Evolutionary conservation across 2,113 vertebrate species (phyloP), one percentile per base, ranked within the genome.

Genomic region (Cavia porcellus): DNA sequence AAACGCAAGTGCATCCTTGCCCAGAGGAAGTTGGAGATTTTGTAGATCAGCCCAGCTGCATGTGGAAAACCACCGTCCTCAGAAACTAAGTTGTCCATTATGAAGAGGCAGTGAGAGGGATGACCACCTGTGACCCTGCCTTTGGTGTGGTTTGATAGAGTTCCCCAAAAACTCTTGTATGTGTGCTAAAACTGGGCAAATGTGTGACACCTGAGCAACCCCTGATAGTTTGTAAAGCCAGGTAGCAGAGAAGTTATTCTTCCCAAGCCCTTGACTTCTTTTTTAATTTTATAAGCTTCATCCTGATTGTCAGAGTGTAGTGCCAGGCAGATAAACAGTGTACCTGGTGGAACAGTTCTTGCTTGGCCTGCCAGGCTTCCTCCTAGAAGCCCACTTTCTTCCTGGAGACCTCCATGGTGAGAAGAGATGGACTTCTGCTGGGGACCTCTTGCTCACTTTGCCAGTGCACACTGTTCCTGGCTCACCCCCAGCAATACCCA

Each of bases 1-100:
- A 83, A 59, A 35, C n/a, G 96, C 11, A 25, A 35, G n/a, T 75
- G 9, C 64, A 24, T 72, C 81, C 5, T 52, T 28, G 17, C 66
- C 74, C 84, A 86, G 61, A 90, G 68, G 85, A 84, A 38, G 22
- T 42, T 3, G 25, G 92, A 38, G 81, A 30, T 35, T 47, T 55
- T 90, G 24, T 85, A 45, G 35, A 47, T 88, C 80, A 70, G 59
- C 87, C 75, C 57, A 72, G 57, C 64, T 87, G 64, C 79, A 62
- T 87, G 50, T 25, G n/a, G 68, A 94, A 91, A 85, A 84, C 86
- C 15, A 81, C 38, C 61, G 19, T 72, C n/a, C 50, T 92, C 90
- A 88, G 89, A 89, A 89, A 85, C 74, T 89, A 83, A 15, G 9
- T 90, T 96, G 86, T 95, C 70, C 77, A 80, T 91, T 30, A 50